phyloP scores from a whole-genome alignment of 2,888 invertebrate species.

The Phasia obesa region DNA sequence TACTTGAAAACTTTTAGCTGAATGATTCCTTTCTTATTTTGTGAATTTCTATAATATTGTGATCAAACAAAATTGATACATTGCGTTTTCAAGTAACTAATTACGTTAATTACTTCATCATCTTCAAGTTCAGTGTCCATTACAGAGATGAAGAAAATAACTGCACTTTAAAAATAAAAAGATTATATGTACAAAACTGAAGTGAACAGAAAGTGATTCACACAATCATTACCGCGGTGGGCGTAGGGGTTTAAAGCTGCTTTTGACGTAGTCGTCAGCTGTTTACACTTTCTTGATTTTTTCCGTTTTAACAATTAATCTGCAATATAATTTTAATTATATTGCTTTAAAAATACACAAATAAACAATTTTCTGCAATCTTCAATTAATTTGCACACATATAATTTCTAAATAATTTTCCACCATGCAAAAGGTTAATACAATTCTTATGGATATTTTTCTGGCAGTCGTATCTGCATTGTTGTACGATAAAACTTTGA shows the following conservation, averaged over 20 bases:
- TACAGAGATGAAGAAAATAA: slow-evolving; percentile 66
- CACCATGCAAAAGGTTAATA: slow-evolving; percentile 56
- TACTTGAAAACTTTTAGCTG: slow-evolving; percentile 53
- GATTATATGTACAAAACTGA: slow-evolving; percentile 56
- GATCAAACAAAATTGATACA: neutral
- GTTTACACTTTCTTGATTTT: slow-evolving; percentile 63
- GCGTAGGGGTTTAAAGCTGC: slow-evolving; percentile 67
- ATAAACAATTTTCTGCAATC: slow-evolving; percentile 40
- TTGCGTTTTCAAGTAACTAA: slow-evolving; percentile 40
- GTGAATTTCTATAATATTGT: neutral
- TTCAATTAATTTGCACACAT: slow-evolving; percentile 19
- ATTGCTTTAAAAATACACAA: slow-evolving; percentile 18
- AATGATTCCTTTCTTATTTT: slow-evolving; percentile 46
- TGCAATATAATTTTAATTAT: slow-evolving; percentile 24
- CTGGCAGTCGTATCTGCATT: slow-evolving; percentile 59
- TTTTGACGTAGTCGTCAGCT: slow-evolving; percentile 63
- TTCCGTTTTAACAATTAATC: slow-evolving; percentile 5
- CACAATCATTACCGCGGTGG: slow-evolving; percentile 69
- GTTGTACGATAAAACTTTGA: slow-evolving; percentile 49
- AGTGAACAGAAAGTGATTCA: slow-evolving; percentile 68
- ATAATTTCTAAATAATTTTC: slow-evolving; percentile 40
- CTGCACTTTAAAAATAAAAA: slow-evolving; percentile 61
- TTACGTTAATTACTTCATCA: slow-evolving; percentile 58
- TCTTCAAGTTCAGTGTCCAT: slow-evolving; percentile 69
- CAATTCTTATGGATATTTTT: slow-evolving; percentile 57